Conservation (phyloP, 2,888 invertebrate species). For the Andrena bicolor region DNA sequence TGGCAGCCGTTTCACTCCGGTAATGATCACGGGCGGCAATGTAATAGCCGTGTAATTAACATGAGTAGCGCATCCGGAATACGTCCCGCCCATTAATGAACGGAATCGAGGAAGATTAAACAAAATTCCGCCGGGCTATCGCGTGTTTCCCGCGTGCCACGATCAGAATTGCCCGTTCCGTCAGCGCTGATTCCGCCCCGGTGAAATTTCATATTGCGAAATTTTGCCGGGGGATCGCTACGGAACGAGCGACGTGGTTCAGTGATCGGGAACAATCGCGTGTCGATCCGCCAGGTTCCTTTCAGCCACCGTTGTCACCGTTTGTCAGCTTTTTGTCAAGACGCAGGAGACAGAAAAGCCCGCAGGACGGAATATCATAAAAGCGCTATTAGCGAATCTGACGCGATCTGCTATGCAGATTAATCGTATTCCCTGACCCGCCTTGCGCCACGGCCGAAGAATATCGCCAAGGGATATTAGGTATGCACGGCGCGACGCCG, state of each 20-base stretch:
- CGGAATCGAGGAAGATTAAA: constrained; percentile 67
- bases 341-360: constrained; percentile 48
- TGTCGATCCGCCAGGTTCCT: too few relatives aligned
- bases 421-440: constrained; percentile 79
- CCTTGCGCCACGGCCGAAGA: constrained; percentile 74
- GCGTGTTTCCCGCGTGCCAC: constrained; percentile 36
- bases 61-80: constrained; percentile 67
- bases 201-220: neutral
- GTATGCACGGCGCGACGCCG: constrained; percentile 81
- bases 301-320: too few relatives aligned
- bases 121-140: constrained; percentile 64
- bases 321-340: constrained; percentile 32
- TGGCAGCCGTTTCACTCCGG: constrained; percentile 46
- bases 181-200: neutral
- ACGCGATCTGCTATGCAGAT: constrained; percentile 78
- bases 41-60: constrained; percentile 73
- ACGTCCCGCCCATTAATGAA: constrained; percentile 62
- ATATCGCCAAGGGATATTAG: constrained; percentile 81
- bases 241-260: too few relatives aligned
- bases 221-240: constrained; percentile 6
- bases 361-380: constrained; percentile 65
- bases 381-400: constrained; percentile 75
- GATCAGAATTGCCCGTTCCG: constrained; percentile 17
- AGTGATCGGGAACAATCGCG: too few relatives aligned
- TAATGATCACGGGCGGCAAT: constrained; percentile 65